Conservation (phyloP, 2,888 invertebrate species). For the Ametastegia equiseti region DNA sequence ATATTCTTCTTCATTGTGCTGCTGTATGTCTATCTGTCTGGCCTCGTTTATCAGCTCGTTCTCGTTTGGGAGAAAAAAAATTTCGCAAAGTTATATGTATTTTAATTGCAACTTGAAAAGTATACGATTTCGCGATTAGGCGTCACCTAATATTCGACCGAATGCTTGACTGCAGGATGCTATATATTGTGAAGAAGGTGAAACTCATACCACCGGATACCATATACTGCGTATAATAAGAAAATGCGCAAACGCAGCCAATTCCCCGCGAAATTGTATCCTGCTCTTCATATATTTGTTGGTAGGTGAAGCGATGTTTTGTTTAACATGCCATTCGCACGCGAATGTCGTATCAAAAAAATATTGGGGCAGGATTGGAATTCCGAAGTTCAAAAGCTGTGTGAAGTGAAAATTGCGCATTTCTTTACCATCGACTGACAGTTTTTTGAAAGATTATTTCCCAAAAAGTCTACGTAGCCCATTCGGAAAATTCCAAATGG, state of each 20-base stretch:
- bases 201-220: background rate
- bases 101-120: background rate
- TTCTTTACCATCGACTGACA: no score
- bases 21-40: no score
- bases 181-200: background rate
- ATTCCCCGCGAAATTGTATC: conserved; percentile 17
- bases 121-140: conserved; percentile 14
- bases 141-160: conserved; percentile 19
- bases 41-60: background rate
- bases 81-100: background rate
- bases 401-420: no score
- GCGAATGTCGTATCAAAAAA: no score
- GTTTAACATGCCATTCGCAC: no score
- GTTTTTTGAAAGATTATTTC: no score
- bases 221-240: background rate
- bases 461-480: no score
- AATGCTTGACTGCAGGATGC: background rate
- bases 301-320: no score
- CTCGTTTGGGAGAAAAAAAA: background rate
- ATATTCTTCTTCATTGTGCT: no score
- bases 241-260: conserved; percentile 41
- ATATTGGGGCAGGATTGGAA: no score
- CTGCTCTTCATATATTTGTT: background rate
- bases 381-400: no score
- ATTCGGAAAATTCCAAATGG: no score